These are phyloP conservation scores for Monomorium pharaonis DNA, from an alignment of 1,140 invertebrate species.

Conservation along the genomic window DNA sequence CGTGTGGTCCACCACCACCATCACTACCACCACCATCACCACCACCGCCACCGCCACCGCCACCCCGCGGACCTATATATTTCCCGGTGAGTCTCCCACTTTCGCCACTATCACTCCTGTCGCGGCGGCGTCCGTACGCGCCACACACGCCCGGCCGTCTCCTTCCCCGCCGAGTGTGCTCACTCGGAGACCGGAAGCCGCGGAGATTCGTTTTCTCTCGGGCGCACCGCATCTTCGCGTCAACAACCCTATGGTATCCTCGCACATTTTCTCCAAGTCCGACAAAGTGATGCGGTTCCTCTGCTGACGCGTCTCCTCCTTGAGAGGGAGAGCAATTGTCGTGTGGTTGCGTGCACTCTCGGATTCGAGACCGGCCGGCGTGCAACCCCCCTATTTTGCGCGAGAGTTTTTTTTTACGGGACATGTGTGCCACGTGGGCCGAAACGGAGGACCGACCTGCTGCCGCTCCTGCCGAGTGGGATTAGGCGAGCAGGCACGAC, in stretches of 20 bases:
- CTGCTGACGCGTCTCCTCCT: not conserved
- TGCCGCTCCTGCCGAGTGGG: slow-evolving; percentile 50
- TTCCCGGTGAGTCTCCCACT: slow-evolving; percentile 74
- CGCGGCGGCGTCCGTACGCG: slow-evolving; percentile 68
- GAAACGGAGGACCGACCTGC: slow-evolving; percentile 61
- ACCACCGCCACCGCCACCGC: slow-evolving; percentile 44
- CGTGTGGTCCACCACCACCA: slow-evolving; percentile 22
- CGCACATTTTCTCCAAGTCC: not conserved
- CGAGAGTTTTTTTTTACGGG: slow-evolving; percentile 20
- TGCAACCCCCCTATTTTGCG: not conserved
- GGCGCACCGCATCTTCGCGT: too few species aligned
- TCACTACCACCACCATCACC: slow-evolving; percentile 39
- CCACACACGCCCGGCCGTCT: slow-evolving; percentile 57
- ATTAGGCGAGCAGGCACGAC: slow-evolving; percentile 64
- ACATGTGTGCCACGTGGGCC: slow-evolving; percentile 69
- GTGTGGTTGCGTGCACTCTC: not conserved
- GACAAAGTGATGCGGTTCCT: not conserved
- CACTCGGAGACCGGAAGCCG: slow-evolving; percentile 39
- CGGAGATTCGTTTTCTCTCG: not conserved
- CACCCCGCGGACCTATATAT: slow-evolving; percentile 72
- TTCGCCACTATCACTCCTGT: slow-evolving; percentile 75
- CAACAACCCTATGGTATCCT: too few species aligned
- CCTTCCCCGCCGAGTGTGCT: slow-evolving; percentile 30
- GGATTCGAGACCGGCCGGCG: not conserved
- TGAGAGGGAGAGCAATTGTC: not conserved